Conservation (phyloP, 2,113 vertebrate species). For the Mesitornis unicolor region DNA sequence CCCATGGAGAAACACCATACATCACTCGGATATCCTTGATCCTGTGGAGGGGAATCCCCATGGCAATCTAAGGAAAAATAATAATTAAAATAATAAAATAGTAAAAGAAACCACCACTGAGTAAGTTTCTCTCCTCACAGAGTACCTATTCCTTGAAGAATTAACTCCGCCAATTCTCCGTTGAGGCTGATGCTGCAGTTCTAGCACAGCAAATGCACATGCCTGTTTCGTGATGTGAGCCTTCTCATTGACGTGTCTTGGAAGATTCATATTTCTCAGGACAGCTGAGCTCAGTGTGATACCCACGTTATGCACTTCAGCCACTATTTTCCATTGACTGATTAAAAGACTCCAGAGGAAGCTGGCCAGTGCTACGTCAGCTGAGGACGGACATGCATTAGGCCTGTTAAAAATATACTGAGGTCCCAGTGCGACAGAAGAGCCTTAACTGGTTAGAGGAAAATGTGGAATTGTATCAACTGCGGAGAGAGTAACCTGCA, state of each 20-base stretch:
- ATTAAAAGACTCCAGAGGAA: constrained; percentile 5
- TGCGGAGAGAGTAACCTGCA: neutral
- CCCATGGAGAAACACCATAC: constrained; percentile 93
- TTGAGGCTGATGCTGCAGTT: neutral
- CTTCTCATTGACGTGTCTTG: neutral
- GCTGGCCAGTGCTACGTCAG: neutral
- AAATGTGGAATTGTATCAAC: neutral
- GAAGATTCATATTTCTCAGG: neutral
- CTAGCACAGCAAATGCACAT: neutral
- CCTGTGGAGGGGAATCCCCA: constrained; percentile 94
- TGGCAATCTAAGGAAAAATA: constrained; percentile 83
- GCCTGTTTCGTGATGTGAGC: neutral
- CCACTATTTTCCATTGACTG: constrained; percentile 6
- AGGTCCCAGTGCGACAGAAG: neutral
- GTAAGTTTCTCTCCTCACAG: neutral
- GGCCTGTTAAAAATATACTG: constrained; percentile 20
- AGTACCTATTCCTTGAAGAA: neutral
- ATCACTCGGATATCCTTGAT: constrained; percentile 97
- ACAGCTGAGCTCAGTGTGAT: neutral
- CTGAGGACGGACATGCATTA: neutral
- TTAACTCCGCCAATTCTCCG: neutral
- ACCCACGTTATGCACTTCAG: constrained; percentile 9
- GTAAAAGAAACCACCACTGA: neutral
- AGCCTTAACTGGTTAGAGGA: neutral
- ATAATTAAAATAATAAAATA: neutral